These are phyloP conservation scores for Gryllus bimaculatus DNA, from an alignment of 1,140 invertebrate genomes.

Conservation along the genomic window DNA sequence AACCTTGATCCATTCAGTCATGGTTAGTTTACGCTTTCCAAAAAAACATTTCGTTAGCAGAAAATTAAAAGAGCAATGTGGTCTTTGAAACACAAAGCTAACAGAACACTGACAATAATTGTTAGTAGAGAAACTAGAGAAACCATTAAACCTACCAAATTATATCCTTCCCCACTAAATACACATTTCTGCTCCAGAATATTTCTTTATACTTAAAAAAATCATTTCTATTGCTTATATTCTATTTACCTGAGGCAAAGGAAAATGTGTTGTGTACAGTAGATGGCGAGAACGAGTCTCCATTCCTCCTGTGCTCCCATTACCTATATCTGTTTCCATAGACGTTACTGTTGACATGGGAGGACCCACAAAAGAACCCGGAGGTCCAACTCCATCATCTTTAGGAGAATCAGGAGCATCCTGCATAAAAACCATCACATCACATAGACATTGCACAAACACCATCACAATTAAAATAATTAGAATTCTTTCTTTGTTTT, in stretches of 20 bases:
- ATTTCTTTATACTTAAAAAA: too few species aligned
- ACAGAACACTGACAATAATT: background rate
- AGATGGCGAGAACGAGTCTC: constrained; percentile 58
- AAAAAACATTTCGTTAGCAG: too few species aligned
- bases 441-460: too few species aligned
- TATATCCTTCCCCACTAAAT: background rate
- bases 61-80: too few species aligned
- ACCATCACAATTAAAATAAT: too few species aligned
- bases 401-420: constrained; percentile 78
- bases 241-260: constrained; percentile 58
- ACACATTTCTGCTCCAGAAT: too few species aligned
- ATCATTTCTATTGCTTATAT: too few species aligned
- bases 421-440: constrained; percentile 18
- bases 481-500: too few species aligned
- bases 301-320: constrained; percentile 16
- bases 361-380: constrained; percentile 24
- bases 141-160: background rate
- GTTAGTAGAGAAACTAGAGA: background rate
- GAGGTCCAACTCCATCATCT: constrained; percentile 36
- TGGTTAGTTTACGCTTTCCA: too few species aligned
- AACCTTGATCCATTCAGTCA: too few species aligned
- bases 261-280: constrained; percentile 85
- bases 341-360: constrained; percentile 18
- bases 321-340: constrained; percentile 14
- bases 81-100: too few species aligned